Evolutionary conservation across 2,113 vertebrate genomes (phyloP).

Genomic region (Glaucomys volans): DNA sequence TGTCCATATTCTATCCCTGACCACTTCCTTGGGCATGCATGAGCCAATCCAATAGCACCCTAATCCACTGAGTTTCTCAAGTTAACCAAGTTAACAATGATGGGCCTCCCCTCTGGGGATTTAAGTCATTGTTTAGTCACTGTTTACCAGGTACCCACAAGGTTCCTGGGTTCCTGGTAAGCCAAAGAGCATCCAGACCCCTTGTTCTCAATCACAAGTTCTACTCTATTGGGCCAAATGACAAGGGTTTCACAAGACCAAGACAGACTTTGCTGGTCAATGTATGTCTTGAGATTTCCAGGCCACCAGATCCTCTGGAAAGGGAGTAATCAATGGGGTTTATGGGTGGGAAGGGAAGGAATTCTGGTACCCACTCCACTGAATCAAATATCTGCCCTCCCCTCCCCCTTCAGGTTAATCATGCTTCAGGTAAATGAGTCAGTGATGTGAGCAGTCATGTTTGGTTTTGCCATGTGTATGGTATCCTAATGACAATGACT

Average conservation of each 20-base stretch:
- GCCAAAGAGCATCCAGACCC: neutral
- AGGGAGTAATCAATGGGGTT: neutral
- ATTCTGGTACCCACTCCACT: neutral
- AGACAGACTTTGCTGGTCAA: neutral
- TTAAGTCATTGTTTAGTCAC: neutral
- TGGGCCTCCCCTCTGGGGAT: neutral
- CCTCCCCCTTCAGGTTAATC: neutral
- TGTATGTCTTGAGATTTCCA: neutral
- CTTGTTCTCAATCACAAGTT: neutral
- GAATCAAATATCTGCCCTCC: neutral
- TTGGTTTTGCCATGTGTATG: neutral
- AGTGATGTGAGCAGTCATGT: neutral
- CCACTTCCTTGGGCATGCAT: neutral
- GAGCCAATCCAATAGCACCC: neutral
- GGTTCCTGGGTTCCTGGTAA: neutral
- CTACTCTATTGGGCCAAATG: neutral
- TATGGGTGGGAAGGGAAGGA: neutral
- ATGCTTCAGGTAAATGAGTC: conserved; percentile 39
- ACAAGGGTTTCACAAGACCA: neutral
- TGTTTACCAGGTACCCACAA: neutral
- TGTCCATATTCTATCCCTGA: neutral
- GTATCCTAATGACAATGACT: neutral
- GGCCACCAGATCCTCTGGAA: neutral
- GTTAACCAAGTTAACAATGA: neutral
- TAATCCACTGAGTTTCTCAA: neutral